Evolutionary conservation across 92 coral and sea anemone genomes (phyloP).

Genomic region (Palythoa grandis): DNA sequence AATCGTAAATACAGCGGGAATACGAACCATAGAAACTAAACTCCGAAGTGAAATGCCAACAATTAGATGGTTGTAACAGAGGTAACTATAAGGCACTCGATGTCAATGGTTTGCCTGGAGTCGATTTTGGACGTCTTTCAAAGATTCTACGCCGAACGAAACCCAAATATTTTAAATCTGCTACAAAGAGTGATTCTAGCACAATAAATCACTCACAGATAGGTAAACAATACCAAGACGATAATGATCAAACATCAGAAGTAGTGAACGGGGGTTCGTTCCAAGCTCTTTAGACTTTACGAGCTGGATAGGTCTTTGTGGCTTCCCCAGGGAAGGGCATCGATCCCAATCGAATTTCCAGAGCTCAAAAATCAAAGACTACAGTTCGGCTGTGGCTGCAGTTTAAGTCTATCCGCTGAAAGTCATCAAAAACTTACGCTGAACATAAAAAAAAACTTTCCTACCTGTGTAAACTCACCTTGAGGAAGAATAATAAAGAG

Average conservation of each 20-base stretch:
- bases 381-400: background rate
- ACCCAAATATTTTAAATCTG: constrained; percentile 12
- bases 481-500: constrained; percentile 23
- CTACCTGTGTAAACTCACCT: constrained; percentile 23
- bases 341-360: constrained; percentile 35
- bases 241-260: background rate
- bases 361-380: background rate
- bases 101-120: background rate
- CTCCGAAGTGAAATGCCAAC: background rate
- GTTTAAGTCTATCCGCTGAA: background rate
- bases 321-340: constrained; percentile 45
- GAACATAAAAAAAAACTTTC: background rate
- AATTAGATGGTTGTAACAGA: background rate
- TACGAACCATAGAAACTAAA: background rate
- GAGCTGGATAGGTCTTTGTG: background rate
- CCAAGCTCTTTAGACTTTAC: constrained; percentile 13
- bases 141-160: background rate
- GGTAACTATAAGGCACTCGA: background rate
- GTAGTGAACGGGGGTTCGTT: background rate
- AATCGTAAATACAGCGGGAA: background rate
- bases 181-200: background rate
- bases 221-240: constrained; percentile 20
- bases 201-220: background rate
- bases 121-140: constrained; percentile 7
- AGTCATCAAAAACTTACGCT: background rate